phyloP scores from a whole-genome alignment of 2,113 vertebrate species.

The Pseudois nayaur region DNA sequence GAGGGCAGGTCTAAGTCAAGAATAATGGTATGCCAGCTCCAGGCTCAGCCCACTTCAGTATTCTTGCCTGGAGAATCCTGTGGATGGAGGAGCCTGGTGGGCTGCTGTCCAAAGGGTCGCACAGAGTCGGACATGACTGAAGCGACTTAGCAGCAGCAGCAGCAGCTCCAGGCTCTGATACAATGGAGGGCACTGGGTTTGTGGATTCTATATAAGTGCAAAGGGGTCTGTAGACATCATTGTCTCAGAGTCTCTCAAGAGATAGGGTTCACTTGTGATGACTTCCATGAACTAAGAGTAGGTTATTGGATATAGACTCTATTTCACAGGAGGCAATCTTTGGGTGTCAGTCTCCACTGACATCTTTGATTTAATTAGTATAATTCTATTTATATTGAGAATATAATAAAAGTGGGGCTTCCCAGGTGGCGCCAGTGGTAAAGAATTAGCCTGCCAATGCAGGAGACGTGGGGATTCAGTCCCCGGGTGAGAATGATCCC shows the following conservation, averaged over 20 bases:
- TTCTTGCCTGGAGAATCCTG: not conserved
- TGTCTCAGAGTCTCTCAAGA: not conserved
- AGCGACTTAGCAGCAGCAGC: not conserved
- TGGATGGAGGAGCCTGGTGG: not conserved
- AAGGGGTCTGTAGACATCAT: not conserved
- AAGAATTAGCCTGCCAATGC: not conserved
- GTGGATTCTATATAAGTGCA: not conserved
- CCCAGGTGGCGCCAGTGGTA: not conserved
- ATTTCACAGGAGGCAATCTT: not conserved
- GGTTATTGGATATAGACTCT: not conserved
- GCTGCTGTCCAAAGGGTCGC: not conserved
- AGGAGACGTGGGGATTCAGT: not conserved
- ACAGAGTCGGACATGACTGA: not conserved
- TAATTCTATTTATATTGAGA: not conserved
- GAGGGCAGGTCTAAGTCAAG: not conserved
- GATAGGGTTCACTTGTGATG: not conserved
- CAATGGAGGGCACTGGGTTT: not conserved
- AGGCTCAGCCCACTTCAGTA: not conserved
- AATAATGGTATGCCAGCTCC: not conserved
- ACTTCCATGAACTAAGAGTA: not conserved
- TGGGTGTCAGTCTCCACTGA: not conserved
- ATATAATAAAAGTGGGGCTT: not conserved
- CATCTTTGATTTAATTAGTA: not conserved
- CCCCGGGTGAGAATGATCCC: not conserved
- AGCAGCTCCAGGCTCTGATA: not conserved